Evolutionary conservation across 1,140 invertebrate species (phyloP), one percentile per base, ranked within the genome.

Genomic region (Anoplophora glabripennis): DNA sequence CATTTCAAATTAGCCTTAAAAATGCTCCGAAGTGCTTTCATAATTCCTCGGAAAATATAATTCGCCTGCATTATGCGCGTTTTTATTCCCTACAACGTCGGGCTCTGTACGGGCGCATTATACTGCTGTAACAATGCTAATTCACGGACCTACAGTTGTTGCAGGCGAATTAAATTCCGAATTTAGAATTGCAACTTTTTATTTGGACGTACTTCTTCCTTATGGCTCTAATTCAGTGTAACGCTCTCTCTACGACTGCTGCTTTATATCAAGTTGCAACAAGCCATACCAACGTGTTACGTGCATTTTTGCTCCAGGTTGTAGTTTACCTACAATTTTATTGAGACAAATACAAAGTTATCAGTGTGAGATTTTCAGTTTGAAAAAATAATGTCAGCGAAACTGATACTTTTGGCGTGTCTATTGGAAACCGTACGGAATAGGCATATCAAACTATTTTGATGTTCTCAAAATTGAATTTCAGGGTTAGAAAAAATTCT

Each of bases 1-100:
- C 59, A 57, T 61, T 61, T 61, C 54, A 61, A 61, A 61, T 61
- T 61, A 57, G 59, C 54, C 51, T 51, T 61, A 59, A 61, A 59
- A 61, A 59, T 57, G 46, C 52, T 61, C 45, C 52, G 53, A 57
- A 57, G 46, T 53, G 59, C 46, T 61, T 28, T 61, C 57, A 57
- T 61, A 61, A 61, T 61, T 61, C 59, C 53, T 40, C 21, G 53
- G 55, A 28, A 61, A 57, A 61, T 61, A 61, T 61, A 61, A 60
- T 60, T 53, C 58, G 45, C 44, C 54, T 44, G 58, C 47, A 60
- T 60, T 54, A 60, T 55, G 58, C 52, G 51, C 47, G 58, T 53
- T 60, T 60, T 60, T 60, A 28, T 28, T 28, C 21, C 21, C 5
- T 5, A 59, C 47, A 48, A 40, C 46, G 51, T 42, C 36, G 51